A percentile compares a stretch with the other conserved stretches of the same genome.
Evolutionary conservation across 1,140 invertebrate species (phyloP).

Genomic region (Dreissena rostriformis): DNA sequence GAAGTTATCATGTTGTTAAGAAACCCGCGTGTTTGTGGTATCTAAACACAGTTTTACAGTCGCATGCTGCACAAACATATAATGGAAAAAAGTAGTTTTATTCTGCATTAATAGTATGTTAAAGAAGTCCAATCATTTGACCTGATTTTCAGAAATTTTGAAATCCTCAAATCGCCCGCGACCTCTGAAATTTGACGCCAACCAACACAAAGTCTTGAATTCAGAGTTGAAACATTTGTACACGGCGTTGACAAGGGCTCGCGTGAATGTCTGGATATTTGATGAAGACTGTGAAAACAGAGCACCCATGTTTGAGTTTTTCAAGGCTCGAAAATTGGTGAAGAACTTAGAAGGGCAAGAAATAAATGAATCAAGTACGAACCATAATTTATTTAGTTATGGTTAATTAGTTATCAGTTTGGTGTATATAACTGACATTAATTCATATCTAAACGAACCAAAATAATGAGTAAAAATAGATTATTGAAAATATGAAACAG

Average conservation of each 20-base stretch:
- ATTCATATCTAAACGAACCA: too few species aligned
- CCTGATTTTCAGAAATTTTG: conserved; percentile 53
- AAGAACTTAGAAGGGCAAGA: conserved; percentile 10
- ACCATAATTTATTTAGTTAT: background rate
- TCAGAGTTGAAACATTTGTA: conserved; percentile 73
- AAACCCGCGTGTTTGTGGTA: too few species aligned
- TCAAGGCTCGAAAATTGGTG: conserved; percentile 62
- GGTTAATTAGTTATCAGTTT: too few species aligned
- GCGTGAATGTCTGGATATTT: conserved; percentile 74
- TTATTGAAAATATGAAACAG: too few species aligned
- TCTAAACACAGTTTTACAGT: too few species aligned
- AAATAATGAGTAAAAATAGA: too few species aligned
- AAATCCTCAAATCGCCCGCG: conserved; percentile 40
- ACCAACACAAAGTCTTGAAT: conserved; percentile 70
- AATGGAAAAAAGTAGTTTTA: too few species aligned
- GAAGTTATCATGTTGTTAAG: too few species aligned
- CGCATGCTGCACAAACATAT: too few species aligned
- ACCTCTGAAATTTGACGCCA: conserved; percentile 64
- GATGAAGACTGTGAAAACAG: conserved; percentile 65
- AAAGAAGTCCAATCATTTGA: too few species aligned
- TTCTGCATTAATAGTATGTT: too few species aligned
- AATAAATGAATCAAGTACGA: conserved; percentile 26
- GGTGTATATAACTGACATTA: too few species aligned
- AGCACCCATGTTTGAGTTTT: conserved; percentile 73
- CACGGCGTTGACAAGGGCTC: conserved; percentile 71